phyloP scores from a whole-genome alignment of 1,140 invertebrate species.

The Grapholita molesta region DNA sequence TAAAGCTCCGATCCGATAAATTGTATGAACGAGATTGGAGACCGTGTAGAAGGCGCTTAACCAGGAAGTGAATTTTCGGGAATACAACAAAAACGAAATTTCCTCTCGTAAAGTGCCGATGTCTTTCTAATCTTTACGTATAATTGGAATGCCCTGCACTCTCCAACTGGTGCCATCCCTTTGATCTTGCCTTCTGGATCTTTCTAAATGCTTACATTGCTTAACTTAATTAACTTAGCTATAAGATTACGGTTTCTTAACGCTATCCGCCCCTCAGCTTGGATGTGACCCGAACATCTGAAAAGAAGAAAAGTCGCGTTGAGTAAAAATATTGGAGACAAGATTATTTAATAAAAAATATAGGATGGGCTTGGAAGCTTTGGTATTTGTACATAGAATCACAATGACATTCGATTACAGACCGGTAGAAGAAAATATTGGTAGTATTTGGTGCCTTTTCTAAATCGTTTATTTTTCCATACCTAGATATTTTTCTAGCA shows the following conservation, averaged over 20 bases:
- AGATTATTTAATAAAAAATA: conserved; percentile 36
- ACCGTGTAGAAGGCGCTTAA: no score
- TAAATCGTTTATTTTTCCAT: no score
- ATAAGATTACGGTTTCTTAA: conserved; percentile 73
- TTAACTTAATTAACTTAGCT: conserved; percentile 57
- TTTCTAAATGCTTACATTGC: conserved; percentile 58
- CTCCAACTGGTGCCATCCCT: not conserved
- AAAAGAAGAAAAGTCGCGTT: not conserved
- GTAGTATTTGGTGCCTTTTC: no score
- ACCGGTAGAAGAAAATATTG: no score
- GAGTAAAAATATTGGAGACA: not conserved
- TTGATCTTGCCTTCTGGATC: conserved; percentile 23
- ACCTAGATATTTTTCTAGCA: no score
- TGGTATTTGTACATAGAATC: no score
- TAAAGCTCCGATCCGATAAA: no score
- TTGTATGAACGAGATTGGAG: no score
- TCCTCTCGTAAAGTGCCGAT: conserved; percentile 35
- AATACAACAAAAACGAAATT: conserved; percentile 48
- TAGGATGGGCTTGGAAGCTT: no score
- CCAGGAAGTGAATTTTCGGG: no score
- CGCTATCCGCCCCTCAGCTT: conserved; percentile 25
- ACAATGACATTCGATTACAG: no score
- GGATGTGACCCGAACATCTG: not conserved
- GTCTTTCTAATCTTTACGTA: conserved; percentile 59
- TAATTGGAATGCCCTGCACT: conserved; percentile 67